A percentile compares a stretch with the other conserved stretches of the same genome.
phyloP scores from a whole-genome alignment of 2,113 vertebrate species.

The Rutilus rutilus region DNA sequence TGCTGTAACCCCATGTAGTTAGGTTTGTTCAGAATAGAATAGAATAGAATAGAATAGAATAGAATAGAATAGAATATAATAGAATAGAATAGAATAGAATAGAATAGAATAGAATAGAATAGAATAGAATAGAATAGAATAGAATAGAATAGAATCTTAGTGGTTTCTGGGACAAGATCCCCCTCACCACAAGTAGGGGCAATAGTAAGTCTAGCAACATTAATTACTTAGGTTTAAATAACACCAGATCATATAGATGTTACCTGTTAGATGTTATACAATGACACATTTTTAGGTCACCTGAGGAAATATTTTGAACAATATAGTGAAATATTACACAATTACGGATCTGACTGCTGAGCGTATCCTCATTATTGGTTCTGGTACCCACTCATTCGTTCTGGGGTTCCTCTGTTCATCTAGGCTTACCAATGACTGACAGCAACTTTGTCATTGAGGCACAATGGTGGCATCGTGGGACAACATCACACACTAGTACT shows the following conservation, averaged over 20 bases:
- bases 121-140: neutral
- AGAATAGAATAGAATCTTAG: neutral
- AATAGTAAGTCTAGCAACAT: neutral
- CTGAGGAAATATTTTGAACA: neutral
- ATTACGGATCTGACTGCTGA: slow-evolving; percentile 11
- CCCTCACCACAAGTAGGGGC: neutral
- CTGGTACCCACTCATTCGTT: slow-evolving; percentile 4
- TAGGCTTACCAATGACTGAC: slow-evolving; percentile 19
- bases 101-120: neutral
- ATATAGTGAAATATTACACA: neutral
- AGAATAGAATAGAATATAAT: neutral
- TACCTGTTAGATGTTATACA: neutral
- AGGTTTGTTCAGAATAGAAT: neutral
- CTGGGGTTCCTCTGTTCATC: slow-evolving; percentile 5
- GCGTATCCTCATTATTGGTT: neutral
- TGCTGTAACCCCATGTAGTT: neutral
- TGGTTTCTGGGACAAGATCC: neutral
- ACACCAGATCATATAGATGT: neutral
- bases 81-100: neutral
- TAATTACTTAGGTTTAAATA: neutral
- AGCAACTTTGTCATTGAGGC: slow-evolving; percentile 28
- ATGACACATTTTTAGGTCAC: neutral
- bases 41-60: too few relatives aligned
- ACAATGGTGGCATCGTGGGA: slow-evolving; percentile 22
- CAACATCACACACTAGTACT: slow-evolving; percentile 22